Conservation (phyloP, 2,113 vertebrate genomes). For the Chaetops frenatus region DNA sequence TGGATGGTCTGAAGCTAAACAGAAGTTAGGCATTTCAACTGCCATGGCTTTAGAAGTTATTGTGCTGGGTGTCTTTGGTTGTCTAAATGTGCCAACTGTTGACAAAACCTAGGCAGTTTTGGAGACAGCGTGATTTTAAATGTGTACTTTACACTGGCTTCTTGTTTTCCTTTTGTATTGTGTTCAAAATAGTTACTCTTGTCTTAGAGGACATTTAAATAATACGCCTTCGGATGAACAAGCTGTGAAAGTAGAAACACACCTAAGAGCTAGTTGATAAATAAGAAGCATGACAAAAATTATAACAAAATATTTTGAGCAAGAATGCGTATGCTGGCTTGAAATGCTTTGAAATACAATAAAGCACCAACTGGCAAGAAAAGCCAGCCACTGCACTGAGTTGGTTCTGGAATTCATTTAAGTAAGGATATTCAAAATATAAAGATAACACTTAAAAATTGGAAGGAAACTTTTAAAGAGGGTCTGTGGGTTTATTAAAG, state of each 20-base stretch:
- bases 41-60: not conserved
- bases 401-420: not conserved
- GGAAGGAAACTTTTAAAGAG: not conserved
- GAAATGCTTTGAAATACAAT: not conserved
- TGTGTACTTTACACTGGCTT: not conserved
- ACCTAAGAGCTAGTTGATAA: not conserved
- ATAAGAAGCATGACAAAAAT: not conserved
- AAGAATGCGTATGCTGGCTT: not conserved
- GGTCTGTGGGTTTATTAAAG: constrained; percentile 1
- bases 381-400: not conserved
- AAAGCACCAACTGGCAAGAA: not conserved
- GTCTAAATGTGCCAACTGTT: not conserved
- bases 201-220: not conserved
- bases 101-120: not conserved
- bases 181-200: not conserved
- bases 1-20: not conserved
- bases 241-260: not conserved
- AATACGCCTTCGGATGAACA: not conserved
- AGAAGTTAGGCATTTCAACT: not conserved
- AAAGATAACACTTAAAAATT: not conserved
- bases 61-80: not conserved
- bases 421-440: not conserved
- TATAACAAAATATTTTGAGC: not conserved
- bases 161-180: not conserved
- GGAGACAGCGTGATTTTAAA: not conserved